Evolutionary conservation across 2,797 vertebrate species (phyloP), one percentile per base, ranked within the genome.

Genomic region (Acanthurus leucopareius): DNA sequence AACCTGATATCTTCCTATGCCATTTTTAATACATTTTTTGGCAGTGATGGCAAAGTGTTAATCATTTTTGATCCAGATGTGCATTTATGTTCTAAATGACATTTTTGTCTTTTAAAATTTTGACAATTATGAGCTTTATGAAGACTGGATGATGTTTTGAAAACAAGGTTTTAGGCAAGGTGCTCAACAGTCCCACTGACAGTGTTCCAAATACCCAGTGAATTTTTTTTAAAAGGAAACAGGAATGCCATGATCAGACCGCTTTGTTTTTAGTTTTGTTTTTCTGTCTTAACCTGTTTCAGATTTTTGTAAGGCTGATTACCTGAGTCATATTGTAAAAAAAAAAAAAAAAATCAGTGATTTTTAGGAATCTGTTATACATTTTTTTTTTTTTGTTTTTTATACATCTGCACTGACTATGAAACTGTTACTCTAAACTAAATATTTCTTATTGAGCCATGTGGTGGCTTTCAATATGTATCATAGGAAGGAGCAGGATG

Each of bases 401-500:
- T 35, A 35, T 73, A 61, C 51, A 79, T 63, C 74, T 87, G 77
- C 83, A 87, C 79, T 85, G 77, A 88, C 32, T 74, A 57, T 78
- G 72, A 80, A 57, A 61, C 66, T 77, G 62, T 73, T 76, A 52
- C 40, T 71, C 38, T 57, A 48, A 15, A 45, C 7, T 35, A 25
- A 62, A 57, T 42, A 44, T 77, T 74, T 71, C 67, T 79, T 61
- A 49, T 54, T 10, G 77, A 84, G 56, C 64, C 38, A 22, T 10
- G 7, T 15, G 25, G 38, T 64, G 57, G 65, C 69, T 79, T 61
- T 40, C 28, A 56, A 16, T 80, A 73, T 45, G 40, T 19, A n/a
- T 83, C 45, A 35, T 62, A 42, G 49, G 59, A 53, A 28, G 73
- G 51, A 54, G 58, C 10, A 5, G 40, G 44, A 56, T 59, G 25